phyloP scores from a whole-genome alignment of 2,888 invertebrate genomes.

The Dexiosoma caninum region DNA sequence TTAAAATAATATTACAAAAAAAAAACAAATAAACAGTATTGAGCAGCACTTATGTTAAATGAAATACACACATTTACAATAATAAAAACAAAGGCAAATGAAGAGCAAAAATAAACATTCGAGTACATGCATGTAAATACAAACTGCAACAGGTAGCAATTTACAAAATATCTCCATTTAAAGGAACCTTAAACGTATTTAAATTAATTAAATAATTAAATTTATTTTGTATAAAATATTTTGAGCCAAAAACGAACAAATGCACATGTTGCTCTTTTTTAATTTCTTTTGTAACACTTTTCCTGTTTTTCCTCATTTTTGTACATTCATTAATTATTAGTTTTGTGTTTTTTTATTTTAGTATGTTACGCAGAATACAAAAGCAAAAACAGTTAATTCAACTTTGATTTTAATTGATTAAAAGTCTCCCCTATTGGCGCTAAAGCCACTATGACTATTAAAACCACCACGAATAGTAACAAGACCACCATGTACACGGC shows the following conservation, averaged over 20 bases:
- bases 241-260: constrained; percentile 39
- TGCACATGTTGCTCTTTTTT: neutral
- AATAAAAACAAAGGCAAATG: constrained; percentile 25
- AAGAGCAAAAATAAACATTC: neutral
- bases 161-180: constrained; percentile 18
- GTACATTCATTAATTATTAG: constrained; percentile 19
- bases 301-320: too few species aligned
- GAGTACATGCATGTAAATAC: constrained; percentile 2
- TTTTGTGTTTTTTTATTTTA: neutral
- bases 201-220: too few species aligned
- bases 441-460: constrained; percentile 86
- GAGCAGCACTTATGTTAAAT: constrained; percentile 48
- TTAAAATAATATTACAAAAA: constrained; percentile 37
- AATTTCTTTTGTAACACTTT: neutral
- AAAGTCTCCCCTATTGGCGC: constrained; percentile 86
- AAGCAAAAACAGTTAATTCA: constrained; percentile 46
- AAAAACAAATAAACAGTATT: constrained; percentile 46
- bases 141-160: neutral
- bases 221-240: constrained; percentile 10
- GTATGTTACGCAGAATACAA: too few species aligned
- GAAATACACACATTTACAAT: constrained; percentile 43
- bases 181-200: constrained; percentile 20
- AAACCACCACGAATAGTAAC: constrained; percentile 83
- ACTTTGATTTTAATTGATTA: constrained; percentile 62
- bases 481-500: constrained; percentile 87